A percentile compares a stretch with the other conserved stretches of the same genome.
Evolutionary conservation across 35 echinoderm and acorn worm species (phyloP).

Genomic region (Amphiura filiformis): DNA sequence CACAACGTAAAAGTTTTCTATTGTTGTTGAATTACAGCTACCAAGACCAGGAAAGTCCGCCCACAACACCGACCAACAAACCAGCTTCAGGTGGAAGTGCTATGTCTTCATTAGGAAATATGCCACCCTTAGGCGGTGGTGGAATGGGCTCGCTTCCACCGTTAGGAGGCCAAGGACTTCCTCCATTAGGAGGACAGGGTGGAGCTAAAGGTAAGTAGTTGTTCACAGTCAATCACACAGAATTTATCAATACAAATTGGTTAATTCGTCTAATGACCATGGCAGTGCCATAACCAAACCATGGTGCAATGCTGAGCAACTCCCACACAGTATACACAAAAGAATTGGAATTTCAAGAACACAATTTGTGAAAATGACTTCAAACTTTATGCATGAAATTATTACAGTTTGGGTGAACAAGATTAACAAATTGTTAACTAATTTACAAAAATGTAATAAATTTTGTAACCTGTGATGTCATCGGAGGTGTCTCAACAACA

Average conservation of each 20-base stretch:
- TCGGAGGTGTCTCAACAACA: too few relatives aligned
- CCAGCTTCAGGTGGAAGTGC: conserved; percentile 62
- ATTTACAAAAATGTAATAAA: background rate
- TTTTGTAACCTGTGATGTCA: background rate
- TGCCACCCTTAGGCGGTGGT: conserved; percentile 70
- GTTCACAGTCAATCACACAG: too few relatives aligned
- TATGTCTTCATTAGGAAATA: conserved; percentile 64
- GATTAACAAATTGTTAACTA: background rate
- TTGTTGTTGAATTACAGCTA: background rate
- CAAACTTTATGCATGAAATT: too few relatives aligned
- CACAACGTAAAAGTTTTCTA: too few relatives aligned
- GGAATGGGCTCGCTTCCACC: conserved; percentile 73
- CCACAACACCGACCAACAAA: conserved; percentile 62
- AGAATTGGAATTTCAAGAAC: too few relatives aligned
- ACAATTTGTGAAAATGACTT: too few relatives aligned
- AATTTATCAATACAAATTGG: too few relatives aligned
- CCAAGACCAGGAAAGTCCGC: conserved; percentile 29
- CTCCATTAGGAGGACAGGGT: conserved; percentile 53
- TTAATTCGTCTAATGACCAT: background rate
- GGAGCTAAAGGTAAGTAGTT: conserved; percentile 52
- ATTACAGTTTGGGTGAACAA: too few relatives aligned
- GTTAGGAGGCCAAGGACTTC: conserved; percentile 62
- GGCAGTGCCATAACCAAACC: background rate
- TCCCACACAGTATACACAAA: background rate
- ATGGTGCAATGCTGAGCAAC: too few relatives aligned